Base-by-base conservation (phyloP, 2,113 vertebrate genomes). In the Ctenodactylus gundi region DNA sequence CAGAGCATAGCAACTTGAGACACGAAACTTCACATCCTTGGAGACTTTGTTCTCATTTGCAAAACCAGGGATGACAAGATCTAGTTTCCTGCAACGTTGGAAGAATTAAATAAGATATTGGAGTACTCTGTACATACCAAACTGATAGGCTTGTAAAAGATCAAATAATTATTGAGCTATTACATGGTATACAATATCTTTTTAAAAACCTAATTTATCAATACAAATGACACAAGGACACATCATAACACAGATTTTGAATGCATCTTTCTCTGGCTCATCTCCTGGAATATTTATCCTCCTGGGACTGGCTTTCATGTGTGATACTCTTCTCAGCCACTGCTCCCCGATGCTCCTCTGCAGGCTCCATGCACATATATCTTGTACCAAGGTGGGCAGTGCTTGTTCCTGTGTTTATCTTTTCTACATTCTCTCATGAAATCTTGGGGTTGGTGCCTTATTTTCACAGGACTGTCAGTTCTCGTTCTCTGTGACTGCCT, bases 41-140 rank as follows among this genome's bases (percentile, higher is more conserved):
- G 75, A 94, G 80, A 93, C 57, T 94, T 55, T 88, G 85, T 91
- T 80, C 86, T 93, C 83, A 84, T 89, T 96, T 94, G 46, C 68
- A 93, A 91, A 93, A 81, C 51, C 39, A 86, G 23, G 17, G 67
- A 88, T 0, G 1, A 58, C 76, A 83, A 84, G 55, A 75, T 3
- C 44, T 70, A 65, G 94, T 85, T 94, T 93, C 27, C 51, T 78
- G n/a, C 82, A 70, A 41, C 91, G 46, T 6, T 39, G 1, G 31
- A 82, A 88, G 55, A 90, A 96, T 80, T 80, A 58, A 94, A 78
- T 51, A 78, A 83, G 80, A 93, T 15, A 12, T 15, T 25, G 34
- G 49, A 29, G 25, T 60, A 51, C 6, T 90, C 82, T 75, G 20
- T 75, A 75, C 80, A 65, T 2, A 65, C 25, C 70, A 85, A 86